These are phyloP conservation scores for Eilema depressum DNA, from an alignment of 2,888 invertebrate genomes.

Conservation along the genomic window DNA sequence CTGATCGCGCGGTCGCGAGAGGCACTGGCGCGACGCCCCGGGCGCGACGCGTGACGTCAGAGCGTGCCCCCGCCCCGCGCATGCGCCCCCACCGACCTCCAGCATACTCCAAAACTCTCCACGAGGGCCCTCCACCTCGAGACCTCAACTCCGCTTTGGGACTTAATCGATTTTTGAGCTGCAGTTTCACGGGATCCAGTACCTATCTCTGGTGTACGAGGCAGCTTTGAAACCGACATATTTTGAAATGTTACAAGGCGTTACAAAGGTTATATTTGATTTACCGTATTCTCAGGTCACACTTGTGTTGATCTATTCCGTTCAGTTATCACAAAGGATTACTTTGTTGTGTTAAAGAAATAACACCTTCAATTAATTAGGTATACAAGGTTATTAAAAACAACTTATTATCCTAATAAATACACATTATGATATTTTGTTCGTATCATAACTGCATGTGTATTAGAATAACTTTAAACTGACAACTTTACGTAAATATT, in stretches of 20 bases:
- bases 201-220: slow-evolving; percentile 68
- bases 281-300: neutral
- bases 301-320: neutral
- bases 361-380: neutral
- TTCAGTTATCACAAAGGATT: slow-evolving; percentile 2
- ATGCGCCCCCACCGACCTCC: slow-evolving; percentile 68
- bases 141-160: slow-evolving; percentile 84
- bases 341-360: neutral
- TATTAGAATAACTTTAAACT: too few species aligned
- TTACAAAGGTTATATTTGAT: slow-evolving; percentile 24
- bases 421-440: neutral
- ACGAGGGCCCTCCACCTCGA: slow-evolving; percentile 83
- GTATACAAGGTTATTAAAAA: neutral
- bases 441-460: too few species aligned
- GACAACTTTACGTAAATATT: neutral
- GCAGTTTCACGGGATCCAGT: slow-evolving; percentile 78
- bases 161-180: slow-evolving; percentile 86
- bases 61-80: slow-evolving; percentile 77
- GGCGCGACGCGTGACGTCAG: slow-evolving; percentile 83
- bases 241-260: slow-evolving; percentile 14
- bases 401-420: neutral
- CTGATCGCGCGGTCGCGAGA: slow-evolving; percentile 81
- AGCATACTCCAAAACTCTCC: slow-evolving; percentile 77
- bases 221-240: slow-evolving; percentile 33
- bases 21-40: slow-evolving; percentile 81